phyloP scores from a whole-genome alignment of 2,797 vertebrate genomes.

The Echeneis naucrates region DNA sequence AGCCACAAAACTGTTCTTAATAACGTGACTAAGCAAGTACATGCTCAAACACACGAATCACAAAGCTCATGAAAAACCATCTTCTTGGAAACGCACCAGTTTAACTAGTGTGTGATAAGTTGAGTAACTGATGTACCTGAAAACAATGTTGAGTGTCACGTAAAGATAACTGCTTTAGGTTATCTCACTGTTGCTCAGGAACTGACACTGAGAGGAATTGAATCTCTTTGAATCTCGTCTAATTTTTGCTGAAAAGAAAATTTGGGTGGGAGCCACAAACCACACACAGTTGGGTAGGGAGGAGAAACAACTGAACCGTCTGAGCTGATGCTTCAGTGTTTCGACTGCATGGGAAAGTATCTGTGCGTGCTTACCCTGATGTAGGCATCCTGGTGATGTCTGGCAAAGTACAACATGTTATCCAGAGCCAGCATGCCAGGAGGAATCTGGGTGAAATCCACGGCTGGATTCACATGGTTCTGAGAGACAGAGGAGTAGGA shows the following conservation, averaged over 20 bases:
- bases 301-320: conserved; percentile 11
- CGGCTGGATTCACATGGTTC: conserved; percentile 99
- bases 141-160: background rate
- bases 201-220: background rate
- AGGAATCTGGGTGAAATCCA: conserved; percentile 99
- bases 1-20: conserved; percentile 7
- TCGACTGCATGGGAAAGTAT: conserved; percentile 11
- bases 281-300: conserved; percentile 20
- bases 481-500: conserved; percentile 71
- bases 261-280: conserved; percentile 23
- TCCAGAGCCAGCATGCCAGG: conserved; percentile 98
- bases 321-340: conserved; percentile 22
- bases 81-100: background rate
- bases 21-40: conserved; percentile 10
- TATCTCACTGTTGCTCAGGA: background rate
- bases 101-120: conserved; percentile 2
- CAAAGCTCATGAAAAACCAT: background rate
- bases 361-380: conserved; percentile 89
- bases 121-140: conserved; percentile 5
- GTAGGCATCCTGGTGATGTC: conserved; percentile 96
- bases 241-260: conserved; percentile 25
- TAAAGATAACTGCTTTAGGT: conserved; percentile 9
- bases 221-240: conserved; percentile 5
- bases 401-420: conserved; percentile 98
- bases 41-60: background rate